Base-by-base conservation (phyloP, 2,113 vertebrate genomes). In the Pangasianodon hypophthalmus region DNA sequence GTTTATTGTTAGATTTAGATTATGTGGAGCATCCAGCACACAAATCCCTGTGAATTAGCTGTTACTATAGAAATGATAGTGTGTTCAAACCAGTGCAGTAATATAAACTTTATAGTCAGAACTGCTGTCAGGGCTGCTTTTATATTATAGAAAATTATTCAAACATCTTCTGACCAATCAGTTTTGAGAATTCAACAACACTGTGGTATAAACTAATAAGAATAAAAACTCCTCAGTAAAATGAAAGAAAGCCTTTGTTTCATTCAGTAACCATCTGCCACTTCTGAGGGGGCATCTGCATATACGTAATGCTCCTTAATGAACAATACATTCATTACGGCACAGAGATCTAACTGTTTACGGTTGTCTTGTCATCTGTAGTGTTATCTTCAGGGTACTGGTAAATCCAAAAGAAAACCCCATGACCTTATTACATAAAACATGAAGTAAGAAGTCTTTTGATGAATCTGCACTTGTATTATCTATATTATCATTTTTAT, bases 341-440 rank as follows among this genome's bases (percentile, higher is more conserved):
- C 83, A 88, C 87, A 88, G 90, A 83, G 84, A 83, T 24, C 26
- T 84, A 18, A 18, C 88, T 91, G 84, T 91, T 89, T 32, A 60
- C 16, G 21, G 16, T 60, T 14, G 44, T 54, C 60, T 48, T 67
- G n/a, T 37, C 69, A 50, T n/a, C 88, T 58, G 37, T 16, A 83
- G 24, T 44, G n/a, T n/a, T 81, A 52, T 37, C 87, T 81, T n/a
- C 9, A 19, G 37, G 48, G 14, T 62, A 82, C 0, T 64, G 8
- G 21, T 52, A 56, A 41, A 88, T 10, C 10, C 41, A 62, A 24
- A 64, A 85, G 26, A 52, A 69, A 13, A 71, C 16, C 29, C 29
- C 16, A 54, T 54, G 1, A 11, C 29, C 56, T 32, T 44, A 48
- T 84, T 44, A 48, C 7, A 54, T 54, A 81, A 8, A 32, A 18